phyloP scores from a whole-genome alignment of 2,113 vertebrate species.

The Trinectes maculatus region DNA sequence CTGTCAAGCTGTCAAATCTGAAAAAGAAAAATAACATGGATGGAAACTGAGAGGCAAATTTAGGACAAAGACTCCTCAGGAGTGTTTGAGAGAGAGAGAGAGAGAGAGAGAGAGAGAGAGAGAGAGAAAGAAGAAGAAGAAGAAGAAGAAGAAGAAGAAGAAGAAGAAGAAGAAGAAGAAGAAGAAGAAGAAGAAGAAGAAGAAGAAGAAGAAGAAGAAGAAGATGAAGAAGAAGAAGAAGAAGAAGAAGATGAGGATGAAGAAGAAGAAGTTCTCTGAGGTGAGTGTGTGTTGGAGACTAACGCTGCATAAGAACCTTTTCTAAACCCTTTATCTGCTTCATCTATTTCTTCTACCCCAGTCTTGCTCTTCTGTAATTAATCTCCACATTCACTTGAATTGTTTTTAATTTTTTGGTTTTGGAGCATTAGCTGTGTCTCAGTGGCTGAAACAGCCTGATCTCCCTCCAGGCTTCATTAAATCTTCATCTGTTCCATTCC shows the following conservation, averaged over 20 bases:
- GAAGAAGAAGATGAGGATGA: too few relatives aligned
- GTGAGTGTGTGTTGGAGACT: too few relatives aligned
- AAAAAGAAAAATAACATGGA: slow-evolving; percentile 32
- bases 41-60: slow-evolving; percentile 56
- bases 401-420: background rate
- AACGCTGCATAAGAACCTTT: too few relatives aligned
- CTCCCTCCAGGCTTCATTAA: slow-evolving; percentile 47
- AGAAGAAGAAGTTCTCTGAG: too few relatives aligned
- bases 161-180: background rate
- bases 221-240: too few relatives aligned
- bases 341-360: too few relatives aligned
- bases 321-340: too few relatives aligned
- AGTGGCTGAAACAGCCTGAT: slow-evolving; percentile 17
- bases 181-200: slow-evolving; percentile 8
- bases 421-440: slow-evolving; percentile 20
- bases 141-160: background rate
- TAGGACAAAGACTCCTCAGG: slow-evolving; percentile 54
- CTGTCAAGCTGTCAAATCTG: slow-evolving; percentile 61
- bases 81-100: slow-evolving; percentile 27
- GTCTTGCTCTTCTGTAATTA: too few relatives aligned
- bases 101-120: background rate
- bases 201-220: slow-evolving; percentile 15
- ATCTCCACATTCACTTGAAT: too few relatives aligned
- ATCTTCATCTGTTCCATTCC: slow-evolving; percentile 34
- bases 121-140: background rate